Base-by-base conservation (phyloP, 2,797 vertebrate genomes). In the Falco berigora region DNA sequence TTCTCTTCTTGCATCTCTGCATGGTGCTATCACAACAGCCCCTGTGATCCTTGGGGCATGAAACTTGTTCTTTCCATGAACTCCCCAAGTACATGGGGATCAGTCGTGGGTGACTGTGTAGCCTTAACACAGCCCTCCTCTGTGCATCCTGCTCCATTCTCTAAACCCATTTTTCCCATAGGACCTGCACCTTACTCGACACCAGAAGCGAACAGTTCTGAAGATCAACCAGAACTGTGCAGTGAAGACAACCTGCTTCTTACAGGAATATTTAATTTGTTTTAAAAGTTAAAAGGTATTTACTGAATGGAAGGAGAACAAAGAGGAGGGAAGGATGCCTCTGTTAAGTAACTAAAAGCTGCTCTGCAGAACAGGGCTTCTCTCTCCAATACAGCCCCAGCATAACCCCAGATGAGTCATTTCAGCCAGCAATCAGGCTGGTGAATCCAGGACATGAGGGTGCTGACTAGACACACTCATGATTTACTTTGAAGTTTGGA, bases 371-470 rank as follows among this genome's bases (percentile, higher is more conserved):
- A n/a, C 19, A 69, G 34, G 47, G 58, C 6, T 55, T 61, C 13
- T 49, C 13, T 49, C 82, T 74, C 66, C 44, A 68, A 7, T 46
- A 75, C 50, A 83, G 50, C 20, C 40, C 20, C 44, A 36, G 56
- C 0, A 1, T 36, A 78, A 71, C 30, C 16, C 55, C 55, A 86
- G 34, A 42, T 6, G 23, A 34, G 19, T 28, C 25, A 66, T 14
- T 71, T 71, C n/a, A 55, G 10, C 42, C 58, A 68, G 49, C 38
- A 47, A 36, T 14, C 0, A 3, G 30, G 8, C 24, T 64, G 4
- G 0, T 6, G 59, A 53, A 44, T 42, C 42, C 38, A 74, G 46
- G 38, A 28, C 0, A 0, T 25, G 16, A 78, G 46, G 72, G 15
- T 55, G 49, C 44, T 72, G 52, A 76, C 34, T n/a, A 53, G 42